Evolutionary conservation across 2,888 invertebrate genomes (phyloP).

Genomic region (Ormia ochracea): DNA sequence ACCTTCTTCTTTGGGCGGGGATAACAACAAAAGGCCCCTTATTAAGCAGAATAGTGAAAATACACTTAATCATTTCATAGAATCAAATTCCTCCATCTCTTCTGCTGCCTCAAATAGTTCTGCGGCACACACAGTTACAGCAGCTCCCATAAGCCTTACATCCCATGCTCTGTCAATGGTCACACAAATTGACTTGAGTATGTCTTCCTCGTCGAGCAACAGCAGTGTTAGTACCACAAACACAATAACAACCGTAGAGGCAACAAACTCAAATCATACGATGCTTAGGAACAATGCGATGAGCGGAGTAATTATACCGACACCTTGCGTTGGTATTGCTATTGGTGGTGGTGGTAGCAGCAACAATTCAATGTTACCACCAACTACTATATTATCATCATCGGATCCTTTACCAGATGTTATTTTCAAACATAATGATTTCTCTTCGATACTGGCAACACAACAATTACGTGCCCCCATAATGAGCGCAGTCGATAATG

Average conservation of each 20-base stretch:
- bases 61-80: slow-evolving; percentile 62
- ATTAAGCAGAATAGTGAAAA: slow-evolving; percentile 41
- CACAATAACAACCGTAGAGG: slow-evolving; percentile 63
- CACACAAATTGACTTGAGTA: slow-evolving; percentile 72
- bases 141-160: slow-evolving; percentile 7
- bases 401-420: slow-evolving; percentile 74
- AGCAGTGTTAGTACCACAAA: slow-evolving; percentile 67
- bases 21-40: slow-evolving; percentile 33
- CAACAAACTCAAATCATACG: slow-evolving; percentile 14
- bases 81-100: slow-evolving; percentile 63
- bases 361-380: slow-evolving; percentile 71
- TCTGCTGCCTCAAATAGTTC: slow-evolving; percentile 61
- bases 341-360: slow-evolving; percentile 29
- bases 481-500: slow-evolving; percentile 7
- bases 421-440: slow-evolving; percentile 73
- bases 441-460: slow-evolving; percentile 74
- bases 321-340: background rate
- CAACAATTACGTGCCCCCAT: slow-evolving; percentile 69
- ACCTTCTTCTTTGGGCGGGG: slow-evolving; percentile 28
- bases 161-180: slow-evolving; percentile 61
- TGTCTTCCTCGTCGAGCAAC: slow-evolving; percentile 69
- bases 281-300: slow-evolving; percentile 7
- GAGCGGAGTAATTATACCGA: slow-evolving; percentile 1
- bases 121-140: slow-evolving; percentile 58
- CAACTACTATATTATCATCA: slow-evolving; percentile 71